phyloP scores from a whole-genome alignment of 1,140 invertebrate species.

The Luehdorfia chinensis region DNA sequence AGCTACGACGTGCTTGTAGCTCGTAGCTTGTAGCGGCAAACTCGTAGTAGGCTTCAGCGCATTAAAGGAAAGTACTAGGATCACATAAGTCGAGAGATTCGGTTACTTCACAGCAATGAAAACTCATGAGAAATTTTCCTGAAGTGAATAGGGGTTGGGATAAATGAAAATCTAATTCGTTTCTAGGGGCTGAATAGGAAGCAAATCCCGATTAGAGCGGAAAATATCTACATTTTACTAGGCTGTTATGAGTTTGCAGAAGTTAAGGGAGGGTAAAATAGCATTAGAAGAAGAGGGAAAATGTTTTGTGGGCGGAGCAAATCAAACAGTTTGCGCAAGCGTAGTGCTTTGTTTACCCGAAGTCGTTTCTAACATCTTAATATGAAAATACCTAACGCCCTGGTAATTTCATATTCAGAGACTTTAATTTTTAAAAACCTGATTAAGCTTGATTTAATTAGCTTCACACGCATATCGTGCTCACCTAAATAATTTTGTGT shows the following conservation, averaged over 20 bases:
- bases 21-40: slow-evolving; percentile 24
- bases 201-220: slow-evolving; percentile 73
- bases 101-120: slow-evolving; percentile 16
- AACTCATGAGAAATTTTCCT: slow-evolving; percentile 22
- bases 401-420: no score
- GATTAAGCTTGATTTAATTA: no score
- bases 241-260: slow-evolving; percentile 33
- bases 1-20: no score
- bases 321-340: slow-evolving; percentile 41
- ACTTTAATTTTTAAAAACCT: no score
- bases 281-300: slow-evolving; percentile 39
- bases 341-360: slow-evolving; percentile 19
- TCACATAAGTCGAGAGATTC: slow-evolving; percentile 29
- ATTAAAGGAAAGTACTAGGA: slow-evolving; percentile 40
- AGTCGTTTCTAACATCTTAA: no score
- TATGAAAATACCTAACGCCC: no score
- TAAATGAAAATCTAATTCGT: slow-evolving; percentile 58
- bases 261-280: slow-evolving; percentile 18
- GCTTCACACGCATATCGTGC: no score
- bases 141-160: slow-evolving; percentile 24
- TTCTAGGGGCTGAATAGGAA: slow-evolving; percentile 48
- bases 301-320: slow-evolving; percentile 34
- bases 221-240: slow-evolving; percentile 70
- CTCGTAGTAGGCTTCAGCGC: slow-evolving; percentile 38
- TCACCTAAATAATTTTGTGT: no score